Evolutionary conservation across 2,888 invertebrate species (phyloP), one percentile per base, ranked within the genome.

Genomic region (Chrysodeixis includens): DNA sequence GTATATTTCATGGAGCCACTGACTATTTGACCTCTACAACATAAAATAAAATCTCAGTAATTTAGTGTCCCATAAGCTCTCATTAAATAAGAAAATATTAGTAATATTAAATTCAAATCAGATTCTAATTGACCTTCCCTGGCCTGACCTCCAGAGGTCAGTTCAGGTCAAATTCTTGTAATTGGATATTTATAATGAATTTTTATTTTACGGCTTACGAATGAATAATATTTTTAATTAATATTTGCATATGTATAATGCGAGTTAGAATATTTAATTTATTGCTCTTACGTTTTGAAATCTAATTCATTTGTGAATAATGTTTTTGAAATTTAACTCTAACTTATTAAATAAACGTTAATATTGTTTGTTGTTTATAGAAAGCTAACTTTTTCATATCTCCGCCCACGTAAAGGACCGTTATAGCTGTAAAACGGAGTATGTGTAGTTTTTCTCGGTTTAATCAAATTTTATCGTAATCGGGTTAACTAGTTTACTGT

Each of bases 211-310:
- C 18, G 1, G 16, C 20, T 10, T 49, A 20, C 9, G 9, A 18
- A 49, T 49, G 46, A 49, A 49, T 49, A 49, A 49, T 49, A 20
- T 49, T 49, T n/a, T 49, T 20, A 20, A 49, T 49, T 49, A 18
- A 49, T 18, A 49, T 49, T 20, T 10, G 18, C 46, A 49, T 49
- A 49, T n/a, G n/a, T 40, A 46, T 46, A 9, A 20, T 46, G 16
- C 16, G 46, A 46, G 46, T 0, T 6, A 18, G 9, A 46, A 9
- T 16, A 18, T 46, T 9, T 9, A 18, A 16, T 46, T 26, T 4
- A 26, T 35, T 35, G 12, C 35, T 5, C 14, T 4, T 10, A 35
- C 9, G 8, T 14, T 35, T 35, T 10, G 9, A 12, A 35, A 8
- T 12, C 35, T 35, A 35, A 8, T 35, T 35, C 10, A 8, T 35